Base-by-base conservation (phyloP, 2,797 vertebrate genomes). In the Melanotaenia parkinsoni region DNA sequence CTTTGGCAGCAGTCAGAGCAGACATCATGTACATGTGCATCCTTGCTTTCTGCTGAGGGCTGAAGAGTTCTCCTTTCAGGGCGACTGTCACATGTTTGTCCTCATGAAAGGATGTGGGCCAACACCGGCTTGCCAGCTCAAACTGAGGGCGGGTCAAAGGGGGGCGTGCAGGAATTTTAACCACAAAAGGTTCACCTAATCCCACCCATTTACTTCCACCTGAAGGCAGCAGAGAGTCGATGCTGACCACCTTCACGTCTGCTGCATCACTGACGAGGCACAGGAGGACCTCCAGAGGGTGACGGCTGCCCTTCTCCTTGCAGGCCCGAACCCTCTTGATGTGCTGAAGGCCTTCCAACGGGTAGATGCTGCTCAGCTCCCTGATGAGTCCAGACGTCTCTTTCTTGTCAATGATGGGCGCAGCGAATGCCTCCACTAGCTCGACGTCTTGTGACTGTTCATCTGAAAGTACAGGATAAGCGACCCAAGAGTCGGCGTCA, bases 61-160 rank as follows among this genome's bases (percentile, higher is more conserved):
- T 88, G 84, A 97, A 96, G 57, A 95, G 93, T 57, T 90, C 90
- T 3, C 96, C 95, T 0, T 59, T 88, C 43, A 96, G 74, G 0
- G 95, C 95, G 0, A 88, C 91, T 0, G 94, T 95, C 71, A 96
- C 80, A 37, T 79, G 94, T 40, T 95, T 95, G 85, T 97, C 95
- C 75, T 97, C 96, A 0, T 97, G 96, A 73, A 97, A 98, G 4
- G 95, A 91, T 0, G 94, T 96, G 28, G 97, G 96, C 96, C 97
- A 98, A 73, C 96, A 93, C 30, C 62, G 80, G 10, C 88, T 95
- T 0, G 94, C 96, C 60, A 86, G 82, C 67, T 97, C 95, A 24
- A 96, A 97, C 82, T 98, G 96, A 45, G 89, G 91, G 63, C 95
- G 89, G 7, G 96, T 97, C 69, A 96, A 70, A 3, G 97, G 95